These are phyloP conservation scores for Plebejus anna DNA, from an alignment of 2,888 invertebrate species.

Conservation along the genomic window DNA sequence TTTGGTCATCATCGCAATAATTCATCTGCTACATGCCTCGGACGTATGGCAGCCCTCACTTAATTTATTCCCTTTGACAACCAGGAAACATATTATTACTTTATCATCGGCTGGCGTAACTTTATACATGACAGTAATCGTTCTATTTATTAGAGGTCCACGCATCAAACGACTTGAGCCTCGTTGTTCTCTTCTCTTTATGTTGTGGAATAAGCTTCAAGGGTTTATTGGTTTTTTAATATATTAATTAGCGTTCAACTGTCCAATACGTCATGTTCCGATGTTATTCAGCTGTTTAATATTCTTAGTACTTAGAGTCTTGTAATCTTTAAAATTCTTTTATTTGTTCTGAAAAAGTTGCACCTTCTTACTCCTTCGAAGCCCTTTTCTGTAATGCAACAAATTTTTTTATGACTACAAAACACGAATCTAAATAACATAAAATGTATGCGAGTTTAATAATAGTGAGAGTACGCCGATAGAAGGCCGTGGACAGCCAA, in stretches of 20 bases:
- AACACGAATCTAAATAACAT: not conserved
- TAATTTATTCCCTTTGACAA: constrained; percentile 28
- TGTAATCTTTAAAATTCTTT: no score
- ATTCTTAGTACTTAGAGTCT: no score
- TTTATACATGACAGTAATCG: constrained; percentile 24
- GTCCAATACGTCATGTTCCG: no score
- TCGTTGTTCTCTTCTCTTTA: not conserved
- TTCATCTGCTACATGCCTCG: constrained; percentile 31
- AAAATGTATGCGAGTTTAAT: not conserved
- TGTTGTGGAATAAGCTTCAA: not conserved
- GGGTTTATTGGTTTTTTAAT: not conserved
- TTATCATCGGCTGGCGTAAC: not conserved
- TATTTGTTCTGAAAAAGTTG: no score
- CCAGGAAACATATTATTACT: constrained; percentile 27
- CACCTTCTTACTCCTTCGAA: no score
- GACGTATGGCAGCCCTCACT: constrained; percentile 18
- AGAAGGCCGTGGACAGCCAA: constrained; percentile 28
- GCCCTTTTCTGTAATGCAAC: not conserved
- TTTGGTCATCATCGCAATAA: constrained; percentile 34
- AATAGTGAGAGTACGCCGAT: constrained; percentile 19
- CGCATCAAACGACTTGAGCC: not conserved
- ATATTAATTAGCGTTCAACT: no score
- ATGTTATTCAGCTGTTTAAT: not conserved
- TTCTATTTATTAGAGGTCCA: constrained; percentile 20
- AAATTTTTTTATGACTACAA: not conserved